Base-by-base conservation (phyloP, 1,140 invertebrate genomes). In the Acromyrmex heyeri region DNA sequence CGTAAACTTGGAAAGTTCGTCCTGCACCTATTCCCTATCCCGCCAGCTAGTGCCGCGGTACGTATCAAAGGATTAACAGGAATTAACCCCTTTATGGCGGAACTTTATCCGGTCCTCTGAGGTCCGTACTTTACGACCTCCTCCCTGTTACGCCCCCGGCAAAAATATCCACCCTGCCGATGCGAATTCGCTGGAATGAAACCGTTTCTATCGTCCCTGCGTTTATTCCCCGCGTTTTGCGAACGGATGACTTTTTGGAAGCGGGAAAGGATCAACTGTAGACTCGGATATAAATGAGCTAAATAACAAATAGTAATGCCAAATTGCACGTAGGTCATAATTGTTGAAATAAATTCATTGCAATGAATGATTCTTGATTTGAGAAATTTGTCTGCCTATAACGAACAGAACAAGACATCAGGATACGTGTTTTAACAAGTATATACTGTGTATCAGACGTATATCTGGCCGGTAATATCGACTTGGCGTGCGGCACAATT, bases 11-110 rank as follows among this genome's bases (percentile, higher is more conserved):
- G 86, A 64, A 87, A 87, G 61, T 87, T 87, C 62, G 69, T 27
- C 64, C 67, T 48, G 50, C 38, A 44, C 50, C 78, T 59, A 70
- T 70, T 59, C 67, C 79, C 79, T 83, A 83, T 75, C 44, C 76
- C 18, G 24, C 38, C 53, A 55, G 48, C 79, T 34, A 27, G 53
- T 61, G 27, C 69, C 34, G 81, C 62, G 69, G 34, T 85, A 67
- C 82, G 86, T 87, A 87, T 87, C 73, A 87, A 87, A 85, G 86
- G 86, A 87, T 87, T 87, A 87, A 85, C 86, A 76, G 81, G 86
- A 87, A 85, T 87, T 85, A 87, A 87, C 81, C 62, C 82, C 82
- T 75, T 87, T 87, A 85, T 48, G 70, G 73, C 24, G 72, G 57
- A 87, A 87, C 81, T 87, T 87, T 85, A 85, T 87, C 72, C 79